Base-by-base conservation (phyloP, 2,797 vertebrate species). In the Acropternis orthonyx region DNA sequence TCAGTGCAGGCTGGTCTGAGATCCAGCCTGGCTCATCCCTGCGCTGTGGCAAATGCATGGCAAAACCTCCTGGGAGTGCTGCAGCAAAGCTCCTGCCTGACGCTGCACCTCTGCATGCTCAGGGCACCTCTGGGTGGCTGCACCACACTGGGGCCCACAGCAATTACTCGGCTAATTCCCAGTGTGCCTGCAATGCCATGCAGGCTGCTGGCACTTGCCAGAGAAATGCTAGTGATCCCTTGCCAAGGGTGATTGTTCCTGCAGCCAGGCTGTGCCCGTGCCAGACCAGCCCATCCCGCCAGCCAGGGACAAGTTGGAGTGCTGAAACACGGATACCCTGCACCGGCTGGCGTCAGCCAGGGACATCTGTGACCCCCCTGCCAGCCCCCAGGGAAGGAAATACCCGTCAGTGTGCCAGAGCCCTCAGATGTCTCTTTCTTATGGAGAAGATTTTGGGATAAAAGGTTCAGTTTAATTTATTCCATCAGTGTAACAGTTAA, bases 381-480 rank as follows among this genome's bases (percentile, higher is more conserved):
- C 74, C 89, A 81, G 62, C 91, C 92, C 88, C 6, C 24, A 41
- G 87, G 95, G 92, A 72, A 67, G 59, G 87, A 61, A 92, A 84
- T 91, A 95, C 87, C 78, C 85, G 92, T 95, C 92, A 94, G 78
- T 1, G 0, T 82, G 95, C 92, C 95, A 92, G 94, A 72, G 71
- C 81, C 88, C 85, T 93, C 92, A 77, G 84, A 76, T 85, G 95
- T 76, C 92, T 94, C 86, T 85, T 88, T 91, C 85, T 89, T 87
- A 55, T 43, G 62, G 81, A 74, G 94, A 84, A 81, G 92, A 85
- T 83, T 94, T 92, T 0, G 9, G 91, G 87, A 96, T 95, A 80
- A 95, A 96, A 94, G 91, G 63, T 93, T 93, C 21, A 5, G 71
- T 73, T 30, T 96, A 94, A 96, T 96, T 91, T 93, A 88, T 96